Conservation (phyloP, 2,113 vertebrate species). For the Vulpes vulpes region DNA sequence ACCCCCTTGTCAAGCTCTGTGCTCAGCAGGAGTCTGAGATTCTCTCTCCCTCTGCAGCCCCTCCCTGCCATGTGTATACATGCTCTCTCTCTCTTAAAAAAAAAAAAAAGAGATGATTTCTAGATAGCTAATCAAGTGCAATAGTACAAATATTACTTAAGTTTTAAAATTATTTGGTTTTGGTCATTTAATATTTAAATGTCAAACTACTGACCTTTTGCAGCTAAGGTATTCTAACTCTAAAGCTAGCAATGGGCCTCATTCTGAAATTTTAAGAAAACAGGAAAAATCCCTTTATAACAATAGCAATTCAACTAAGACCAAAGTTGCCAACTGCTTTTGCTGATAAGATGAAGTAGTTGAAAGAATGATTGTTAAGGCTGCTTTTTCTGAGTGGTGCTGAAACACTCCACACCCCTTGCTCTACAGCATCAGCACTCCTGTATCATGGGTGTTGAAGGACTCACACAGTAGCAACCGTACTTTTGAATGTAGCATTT, state of each 20-base stretch:
- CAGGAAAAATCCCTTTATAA: conserved; percentile 7
- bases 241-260: neutral
- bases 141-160: neutral
- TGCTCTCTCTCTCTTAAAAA: no score
- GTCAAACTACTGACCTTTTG: conserved; percentile 25
- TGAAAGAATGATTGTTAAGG: neutral
- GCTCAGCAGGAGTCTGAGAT: no score
- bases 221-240: conserved; percentile 11
- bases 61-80: no score
- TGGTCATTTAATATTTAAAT: conserved; percentile 50
- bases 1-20: no score
- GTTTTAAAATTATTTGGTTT: neutral
- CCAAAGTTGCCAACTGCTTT: conserved; percentile 33
- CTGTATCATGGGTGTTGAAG: neutral
- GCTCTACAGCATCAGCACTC: neutral
- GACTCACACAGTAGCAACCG: neutral
- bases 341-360: conserved; percentile 23
- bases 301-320: neutral
- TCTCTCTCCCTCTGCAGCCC: no score
- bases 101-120: neutral
- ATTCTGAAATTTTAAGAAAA: neutral
- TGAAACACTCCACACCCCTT: neutral
- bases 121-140: neutral
- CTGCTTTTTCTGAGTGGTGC: neutral
- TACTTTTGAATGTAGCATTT: conserved; percentile 20